Percentiles rank a stretch among this genome's conserved stretches.
Evolutionary conservation across 2,888 invertebrate species (phyloP).

Genomic region (Chydorus sphaericus): DNA sequence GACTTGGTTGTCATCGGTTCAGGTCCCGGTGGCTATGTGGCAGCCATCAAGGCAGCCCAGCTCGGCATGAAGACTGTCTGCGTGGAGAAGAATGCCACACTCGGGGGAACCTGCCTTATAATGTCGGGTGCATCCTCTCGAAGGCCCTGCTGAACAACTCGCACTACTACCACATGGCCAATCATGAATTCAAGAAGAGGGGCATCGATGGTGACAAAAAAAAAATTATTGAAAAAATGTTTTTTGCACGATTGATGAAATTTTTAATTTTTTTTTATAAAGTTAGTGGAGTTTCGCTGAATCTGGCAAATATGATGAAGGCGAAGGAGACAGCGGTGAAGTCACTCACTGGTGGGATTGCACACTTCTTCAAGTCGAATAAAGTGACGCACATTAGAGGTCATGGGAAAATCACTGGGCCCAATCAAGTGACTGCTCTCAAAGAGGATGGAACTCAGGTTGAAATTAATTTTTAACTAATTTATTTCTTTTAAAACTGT

Average conservation of each 20-base stretch:
- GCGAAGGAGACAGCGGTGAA: slow-evolving; percentile 80
- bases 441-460: slow-evolving; percentile 53
- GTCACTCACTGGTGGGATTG: slow-evolving; percentile 88
- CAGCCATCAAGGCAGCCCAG: slow-evolving; percentile 96
- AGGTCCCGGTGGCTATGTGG: slow-evolving; percentile 98
- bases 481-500: too few species aligned
- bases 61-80: slow-evolving; percentile 95
- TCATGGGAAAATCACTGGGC: slow-evolving; percentile 73
- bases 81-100: slow-evolving; percentile 81
- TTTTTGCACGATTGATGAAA: background rate
- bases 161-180: slow-evolving; percentile 87
- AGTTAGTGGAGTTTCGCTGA: slow-evolving; percentile 35
- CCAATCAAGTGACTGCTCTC: slow-evolving; percentile 76
- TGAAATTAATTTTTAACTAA: too few species aligned
- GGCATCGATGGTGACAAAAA: slow-evolving; percentile 75
- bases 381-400: slow-evolving; percentile 73
- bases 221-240: slow-evolving; percentile 30
- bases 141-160: slow-evolving; percentile 92
- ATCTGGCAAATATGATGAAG: slow-evolving; percentile 61
- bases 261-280: slow-evolving; percentile 7
- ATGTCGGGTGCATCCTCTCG: slow-evolving; percentile 98
- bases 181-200: slow-evolving; percentile 60
- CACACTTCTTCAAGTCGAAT: slow-evolving; percentile 90
- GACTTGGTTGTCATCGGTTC: slow-evolving; percentile 95
- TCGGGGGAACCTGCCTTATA: slow-evolving; percentile 97